phyloP scores from a whole-genome alignment of 2,113 vertebrate genomes.

The Sinocyclocheilus grahami region DNA sequence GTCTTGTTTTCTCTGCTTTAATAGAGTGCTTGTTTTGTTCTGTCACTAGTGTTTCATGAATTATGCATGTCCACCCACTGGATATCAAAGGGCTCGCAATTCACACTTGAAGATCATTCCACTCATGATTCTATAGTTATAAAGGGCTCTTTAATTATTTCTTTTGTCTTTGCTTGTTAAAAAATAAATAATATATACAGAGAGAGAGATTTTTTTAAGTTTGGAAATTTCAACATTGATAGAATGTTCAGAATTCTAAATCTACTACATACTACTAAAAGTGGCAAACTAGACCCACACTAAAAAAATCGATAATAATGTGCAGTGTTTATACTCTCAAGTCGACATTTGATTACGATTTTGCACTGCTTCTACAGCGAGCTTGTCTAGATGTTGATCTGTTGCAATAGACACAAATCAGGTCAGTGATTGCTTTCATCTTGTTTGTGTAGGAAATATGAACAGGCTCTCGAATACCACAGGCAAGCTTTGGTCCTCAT shows the following conservation, averaged over 20 bases:
- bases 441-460: slow-evolving; percentile 78
- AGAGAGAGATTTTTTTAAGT: not conserved
- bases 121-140: slow-evolving; percentile 36
- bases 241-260: not conserved
- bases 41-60: slow-evolving; percentile 60
- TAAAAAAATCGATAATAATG: not conserved
- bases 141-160: not conserved
- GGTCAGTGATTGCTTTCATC: slow-evolving; percentile 2
- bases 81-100: slow-evolving; percentile 46
- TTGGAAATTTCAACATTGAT: not conserved
- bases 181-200: too few species aligned
- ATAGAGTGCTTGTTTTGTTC: slow-evolving; percentile 58
- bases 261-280: not conserved
- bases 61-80: slow-evolving; percentile 62
- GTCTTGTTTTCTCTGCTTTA: slow-evolving; percentile 39
- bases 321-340: not conserved
- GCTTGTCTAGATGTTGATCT: not conserved
- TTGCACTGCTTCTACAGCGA: not conserved
- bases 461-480: slow-evolving; percentile 95
- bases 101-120: slow-evolving; percentile 36
- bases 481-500: slow-evolving; percentile 94
- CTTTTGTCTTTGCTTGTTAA: not conserved
- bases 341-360: not conserved
- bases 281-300: not conserved
- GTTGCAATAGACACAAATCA: not conserved